These are phyloP conservation scores for Leptinotarsa undecemlineata DNA, from an alignment of 1,140 invertebrate species.

Conservation along the genomic window DNA sequence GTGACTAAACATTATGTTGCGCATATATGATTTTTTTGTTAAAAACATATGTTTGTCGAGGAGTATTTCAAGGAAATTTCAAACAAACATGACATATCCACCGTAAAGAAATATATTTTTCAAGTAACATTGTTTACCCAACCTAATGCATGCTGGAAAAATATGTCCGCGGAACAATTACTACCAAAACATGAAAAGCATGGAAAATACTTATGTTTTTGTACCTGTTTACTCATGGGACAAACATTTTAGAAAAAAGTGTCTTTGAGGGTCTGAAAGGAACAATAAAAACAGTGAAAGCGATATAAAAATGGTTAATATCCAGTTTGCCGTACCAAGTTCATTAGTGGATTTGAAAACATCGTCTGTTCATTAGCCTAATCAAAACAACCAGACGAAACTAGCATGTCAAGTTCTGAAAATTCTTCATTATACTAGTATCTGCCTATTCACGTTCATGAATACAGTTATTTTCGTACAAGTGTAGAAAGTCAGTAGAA, in stretches of 20 bases:
- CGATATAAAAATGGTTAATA: not conserved
- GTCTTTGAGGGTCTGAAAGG: not conserved
- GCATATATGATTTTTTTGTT: too few species aligned
- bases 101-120: not conserved
- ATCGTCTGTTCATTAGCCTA: too few species aligned
- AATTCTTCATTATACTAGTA: too few species aligned
- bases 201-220: not conserved
- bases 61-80: not conserved
- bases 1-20: too few species aligned
- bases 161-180: not conserved
- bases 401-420: too few species aligned
- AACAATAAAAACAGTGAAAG: not conserved
- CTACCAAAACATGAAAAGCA: not conserved
- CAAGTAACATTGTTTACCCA: not conserved
- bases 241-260: not conserved
- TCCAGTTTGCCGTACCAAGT: not conserved
- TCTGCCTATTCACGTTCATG: too few species aligned
- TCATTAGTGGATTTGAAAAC: not conserved
- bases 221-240: not conserved
- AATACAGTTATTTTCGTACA: too few species aligned
- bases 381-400: too few species aligned
- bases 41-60: not conserved
- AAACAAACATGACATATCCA: not conserved
- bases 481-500: too few species aligned
- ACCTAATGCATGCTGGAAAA: not conserved